Base-by-base conservation (phyloP, 2,113 vertebrate species). In the Ochotona curzoniae region DNA sequence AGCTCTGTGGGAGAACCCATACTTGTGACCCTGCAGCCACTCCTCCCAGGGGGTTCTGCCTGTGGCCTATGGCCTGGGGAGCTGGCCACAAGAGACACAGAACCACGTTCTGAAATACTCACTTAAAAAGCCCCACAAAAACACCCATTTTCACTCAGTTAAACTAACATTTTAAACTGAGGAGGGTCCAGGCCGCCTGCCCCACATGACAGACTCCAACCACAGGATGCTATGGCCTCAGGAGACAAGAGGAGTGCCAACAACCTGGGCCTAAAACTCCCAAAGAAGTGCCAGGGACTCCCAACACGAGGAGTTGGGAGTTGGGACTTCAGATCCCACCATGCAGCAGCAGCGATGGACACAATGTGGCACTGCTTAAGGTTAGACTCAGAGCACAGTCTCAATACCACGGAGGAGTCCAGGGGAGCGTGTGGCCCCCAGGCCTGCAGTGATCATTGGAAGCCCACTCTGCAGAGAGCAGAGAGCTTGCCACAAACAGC, bases 1-100 rank as follows among this genome's bases (percentile, higher is more conserved):
- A 13, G 69, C 21, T 60, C 32, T 14, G 66, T 18, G 35, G 51
- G 38, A 70, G 23, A n/a, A 15, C 6, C 1, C 0, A 9, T 21
- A 15, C 1, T 30, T 1, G 23, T 1, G 8, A 14, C 0, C 2
- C 49, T 17, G 83, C 47, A 2, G 3, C 6, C 0, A 1, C 5
- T 67, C 44, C n/a, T 23, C 5, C 54, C 21, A 32, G 15, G 15
- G 7, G 67, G 69, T 23, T 82, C 30, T 35, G 47, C 80, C n/a
- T 32, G 6, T n/a, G 2, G 35, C 20, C 63, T 30, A 26, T 5
- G 69, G 21, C 17, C 51, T 60, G 23, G 7, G 10, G 78, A 47
- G 30, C 25, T 1, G n/a, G 30, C 38, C 0, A 7, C 25, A 51
- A 51, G 20, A 23, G 3, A 44, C 61, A 66, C 26, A 7, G 0